Base-by-base conservation (phyloP, 2,888 invertebrate genomes). In the Apotomis betuletana region DNA sequence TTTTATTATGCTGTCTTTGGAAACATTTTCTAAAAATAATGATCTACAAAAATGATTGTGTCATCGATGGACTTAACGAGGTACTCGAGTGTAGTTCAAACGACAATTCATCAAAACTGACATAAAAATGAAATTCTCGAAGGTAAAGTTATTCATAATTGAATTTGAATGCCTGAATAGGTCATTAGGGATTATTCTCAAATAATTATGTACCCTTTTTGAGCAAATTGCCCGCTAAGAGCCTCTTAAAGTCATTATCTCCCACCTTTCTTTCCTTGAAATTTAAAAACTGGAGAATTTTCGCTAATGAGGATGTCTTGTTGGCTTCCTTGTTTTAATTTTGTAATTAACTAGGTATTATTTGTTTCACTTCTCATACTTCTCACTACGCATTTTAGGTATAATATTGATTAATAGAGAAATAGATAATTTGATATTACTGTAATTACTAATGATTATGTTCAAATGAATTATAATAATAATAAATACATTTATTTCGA, bases 191-290 rank as follows among this genome's bases (percentile, higher is more conserved):
- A 58, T 68, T 72, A 72, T 67, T 57, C 68, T 59, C 36, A 46
- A 72, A 72, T 72, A 67, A 72, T 72, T 72, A 68, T 63, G 67
- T 68, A 72, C 72, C 72, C 72, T 63, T 71, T 67, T 59, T 58
- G 51, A 63, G 68, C 67, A 54, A 72, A 72, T 72, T 63, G 62
- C 63, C 68, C 67, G 68, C 67, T 67, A 68, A 72, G 72, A 68
- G 72, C 63, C 67, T 46, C 46, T 72, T 68, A 63, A 68, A 36
- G 46, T 72, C 72, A 72, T 72, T 72, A 72, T 72, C 67, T 62
- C 51, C 61, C 52, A 27, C 52, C 68, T 62, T 62, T 38, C 44
- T 63, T 15, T 67, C 55, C 49, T 36, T 49, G 51, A 44, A 62
- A 71, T 57, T 71, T 61, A 49, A 67, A 71, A 71, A 67, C 51